Percentiles rank a stretch among this genome's conserved stretches.
phyloP scores from a whole-genome alignment of 2,888 invertebrate species.

The Spisula subtruncata region DNA sequence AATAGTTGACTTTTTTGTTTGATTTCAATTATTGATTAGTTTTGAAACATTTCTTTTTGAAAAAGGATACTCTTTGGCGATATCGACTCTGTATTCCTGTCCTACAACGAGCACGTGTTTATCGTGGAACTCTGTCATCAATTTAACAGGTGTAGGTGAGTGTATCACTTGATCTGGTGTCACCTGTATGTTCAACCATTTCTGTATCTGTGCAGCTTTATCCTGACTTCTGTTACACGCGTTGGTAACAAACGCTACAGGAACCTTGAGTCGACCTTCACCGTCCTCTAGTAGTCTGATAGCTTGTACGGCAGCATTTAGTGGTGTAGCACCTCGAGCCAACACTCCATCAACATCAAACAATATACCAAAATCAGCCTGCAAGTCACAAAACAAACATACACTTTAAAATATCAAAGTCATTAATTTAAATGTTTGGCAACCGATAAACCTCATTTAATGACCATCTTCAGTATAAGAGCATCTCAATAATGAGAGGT shows the following conservation, averaged over 20 bases:
- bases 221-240: slow-evolving; percentile 84
- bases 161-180: slow-evolving; percentile 86
- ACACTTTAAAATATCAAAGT: too few species aligned
- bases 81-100: slow-evolving; percentile 85
- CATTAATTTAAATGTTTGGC: too few species aligned
- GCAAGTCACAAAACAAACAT: slow-evolving; percentile 44
- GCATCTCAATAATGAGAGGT: too few species aligned
- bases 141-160: slow-evolving; percentile 86
- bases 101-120: slow-evolving; percentile 87
- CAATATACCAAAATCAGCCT: slow-evolving; percentile 87
- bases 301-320: slow-evolving; percentile 83
- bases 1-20: too few species aligned
- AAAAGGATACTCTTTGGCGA: slow-evolving; percentile 87
- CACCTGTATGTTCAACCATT: slow-evolving; percentile 85
- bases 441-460: too few species aligned
- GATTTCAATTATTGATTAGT: too few species aligned
- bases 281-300: slow-evolving; percentile 83
- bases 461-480: too few species aligned
- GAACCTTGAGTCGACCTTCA: slow-evolving; percentile 84
- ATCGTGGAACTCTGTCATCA: slow-evolving; percentile 85
- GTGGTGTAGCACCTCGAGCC: slow-evolving; percentile 85
- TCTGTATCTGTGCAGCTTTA: slow-evolving; percentile 85
- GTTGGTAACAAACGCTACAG: slow-evolving; percentile 87
- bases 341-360: slow-evolving; percentile 88
- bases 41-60: neutral